Conservation (phyloP, 1,140 invertebrate species). For the Dendroctonus ponderosae region DNA sequence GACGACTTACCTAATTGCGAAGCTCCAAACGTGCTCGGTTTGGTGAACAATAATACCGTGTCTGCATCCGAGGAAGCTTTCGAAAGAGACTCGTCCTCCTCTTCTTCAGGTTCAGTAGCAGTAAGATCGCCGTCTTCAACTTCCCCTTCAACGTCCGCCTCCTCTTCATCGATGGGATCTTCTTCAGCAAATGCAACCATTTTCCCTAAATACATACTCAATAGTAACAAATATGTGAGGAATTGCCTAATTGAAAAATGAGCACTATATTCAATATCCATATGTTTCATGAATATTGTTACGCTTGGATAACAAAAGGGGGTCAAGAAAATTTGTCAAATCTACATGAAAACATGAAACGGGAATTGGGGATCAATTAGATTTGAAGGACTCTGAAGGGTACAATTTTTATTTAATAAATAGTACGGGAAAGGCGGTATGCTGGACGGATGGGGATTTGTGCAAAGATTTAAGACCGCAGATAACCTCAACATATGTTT, state of each 20-base stretch:
- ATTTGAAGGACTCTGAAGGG: too few species aligned
- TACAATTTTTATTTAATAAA: too few species aligned
- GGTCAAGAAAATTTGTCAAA: background rate
- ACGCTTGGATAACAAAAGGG: background rate
- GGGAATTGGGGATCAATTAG: background rate
- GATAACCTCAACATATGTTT: background rate
- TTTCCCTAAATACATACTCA: slow-evolving; percentile 48
- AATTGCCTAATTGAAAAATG: background rate
- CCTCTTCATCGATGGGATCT: slow-evolving; percentile 76
- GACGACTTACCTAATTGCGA: slow-evolving; percentile 58
- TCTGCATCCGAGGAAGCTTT: slow-evolving; percentile 89
- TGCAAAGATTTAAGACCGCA: too few species aligned
- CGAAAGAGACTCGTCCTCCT: slow-evolving; percentile 68
- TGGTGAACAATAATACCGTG: slow-evolving; percentile 88
- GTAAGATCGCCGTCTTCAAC: slow-evolving; percentile 61
- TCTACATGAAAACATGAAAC: background rate
- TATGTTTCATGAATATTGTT: background rate
- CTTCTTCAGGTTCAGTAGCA: slow-evolving; percentile 59
- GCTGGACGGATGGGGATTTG: too few species aligned
- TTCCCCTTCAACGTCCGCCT: slow-evolving; percentile 67
- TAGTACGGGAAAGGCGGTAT: too few species aligned
- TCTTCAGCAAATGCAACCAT: slow-evolving; percentile 67
- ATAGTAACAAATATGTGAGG: background rate
- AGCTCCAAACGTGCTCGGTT: slow-evolving; percentile 66
- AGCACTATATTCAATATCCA: background rate